phyloP scores from a whole-genome alignment of 2,797 vertebrate species.

The Caiman crocodilus region DNA sequence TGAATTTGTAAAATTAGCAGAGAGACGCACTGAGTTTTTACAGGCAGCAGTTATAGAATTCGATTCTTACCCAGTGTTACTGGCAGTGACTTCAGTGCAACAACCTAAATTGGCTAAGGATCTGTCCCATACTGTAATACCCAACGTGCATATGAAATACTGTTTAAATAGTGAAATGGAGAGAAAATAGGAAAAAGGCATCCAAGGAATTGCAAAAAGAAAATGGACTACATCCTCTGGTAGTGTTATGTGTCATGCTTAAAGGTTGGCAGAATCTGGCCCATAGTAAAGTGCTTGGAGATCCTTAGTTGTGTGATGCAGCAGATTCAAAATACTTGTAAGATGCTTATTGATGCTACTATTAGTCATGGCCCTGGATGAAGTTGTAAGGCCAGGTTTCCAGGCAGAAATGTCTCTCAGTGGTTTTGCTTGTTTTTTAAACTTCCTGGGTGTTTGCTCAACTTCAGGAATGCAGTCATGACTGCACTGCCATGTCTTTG shows the following conservation, averaged over 20 bases:
- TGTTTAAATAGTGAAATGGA: no score
- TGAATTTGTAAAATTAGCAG: no score
- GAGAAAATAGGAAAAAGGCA: no score
- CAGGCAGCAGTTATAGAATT: no score
- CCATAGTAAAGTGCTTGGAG: background rate
- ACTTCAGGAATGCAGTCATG: background rate
- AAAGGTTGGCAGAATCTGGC: background rate
- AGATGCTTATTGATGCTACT: background rate
- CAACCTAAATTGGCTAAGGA: no score
- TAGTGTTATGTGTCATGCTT: background rate
- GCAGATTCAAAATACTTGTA: background rate
- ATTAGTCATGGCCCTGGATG: background rate
- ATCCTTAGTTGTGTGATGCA: background rate
- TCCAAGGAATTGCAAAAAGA: no score
- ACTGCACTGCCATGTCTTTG: fast-evolving
- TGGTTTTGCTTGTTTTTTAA: background rate
- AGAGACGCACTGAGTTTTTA: no score
- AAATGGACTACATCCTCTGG: no score
- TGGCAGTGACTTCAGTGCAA: no score
- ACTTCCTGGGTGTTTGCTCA: background rate
- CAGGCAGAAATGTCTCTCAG: background rate
- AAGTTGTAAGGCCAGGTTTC: background rate
- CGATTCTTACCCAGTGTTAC: no score
- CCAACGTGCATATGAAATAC: no score
- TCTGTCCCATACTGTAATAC: no score